phyloP scores from a whole-genome alignment of 2,888 invertebrate genomes.

The Oscheius sp. region DNA sequence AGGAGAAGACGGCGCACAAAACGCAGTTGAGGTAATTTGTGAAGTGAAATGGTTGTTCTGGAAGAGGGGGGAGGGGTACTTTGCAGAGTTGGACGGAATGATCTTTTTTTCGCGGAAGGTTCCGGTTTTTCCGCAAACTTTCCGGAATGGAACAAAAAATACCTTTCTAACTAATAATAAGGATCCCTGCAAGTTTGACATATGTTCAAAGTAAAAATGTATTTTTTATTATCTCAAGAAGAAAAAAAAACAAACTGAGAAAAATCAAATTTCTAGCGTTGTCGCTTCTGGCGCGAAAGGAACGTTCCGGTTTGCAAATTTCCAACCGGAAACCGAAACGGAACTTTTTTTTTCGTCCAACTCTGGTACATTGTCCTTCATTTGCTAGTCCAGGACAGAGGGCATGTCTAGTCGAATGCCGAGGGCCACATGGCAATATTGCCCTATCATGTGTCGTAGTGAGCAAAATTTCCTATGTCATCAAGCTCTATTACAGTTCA shows the following conservation, averaged over 20 bases:
- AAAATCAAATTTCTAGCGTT: neutral
- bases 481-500: neutral
- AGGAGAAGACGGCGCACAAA: neutral
- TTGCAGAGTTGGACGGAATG: no score
- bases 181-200: neutral
- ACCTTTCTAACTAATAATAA: no score
- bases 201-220: neutral
- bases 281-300: neutral
- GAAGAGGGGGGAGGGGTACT: neutral
- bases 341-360: neutral
- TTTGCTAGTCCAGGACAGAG: neutral
- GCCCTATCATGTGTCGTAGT: neutral
- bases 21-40: constrained; percentile 3
- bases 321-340: neutral
- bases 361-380: neutral
- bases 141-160: no score
- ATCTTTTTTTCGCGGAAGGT: no score
- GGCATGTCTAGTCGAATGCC: neutral
- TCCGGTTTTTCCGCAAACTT: no score
- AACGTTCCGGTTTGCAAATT: neutral
- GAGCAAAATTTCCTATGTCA: neutral
- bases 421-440: neutral
- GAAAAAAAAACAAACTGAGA: neutral
- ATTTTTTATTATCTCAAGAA: neutral
- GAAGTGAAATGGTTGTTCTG: neutral